These are phyloP conservation scores for Coranthus polyacanthus DNA, from an alignment of 2,797 vertebrate species.

Conservation along the genomic window DNA sequence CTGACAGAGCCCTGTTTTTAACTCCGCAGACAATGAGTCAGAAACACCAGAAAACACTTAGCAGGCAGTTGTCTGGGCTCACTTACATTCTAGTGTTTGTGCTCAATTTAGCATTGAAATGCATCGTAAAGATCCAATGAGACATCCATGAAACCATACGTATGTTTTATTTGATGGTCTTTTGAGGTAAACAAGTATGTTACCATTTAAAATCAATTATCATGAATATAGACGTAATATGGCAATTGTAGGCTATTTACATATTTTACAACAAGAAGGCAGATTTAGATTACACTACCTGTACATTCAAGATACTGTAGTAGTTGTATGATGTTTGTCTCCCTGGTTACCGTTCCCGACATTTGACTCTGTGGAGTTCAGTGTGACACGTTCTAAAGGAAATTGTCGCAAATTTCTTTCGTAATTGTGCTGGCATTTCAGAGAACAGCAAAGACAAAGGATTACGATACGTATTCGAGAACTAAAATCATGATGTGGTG, in stretches of 20 bases:
- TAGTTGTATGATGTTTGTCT: not conserved
- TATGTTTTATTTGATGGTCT: constrained; percentile 37
- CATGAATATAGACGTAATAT: constrained; percentile 2
- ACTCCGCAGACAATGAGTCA: constrained; percentile 71
- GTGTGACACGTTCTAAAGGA: too few relatives aligned
- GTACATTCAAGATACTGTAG: constrained; percentile 10
- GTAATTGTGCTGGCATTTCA: too few relatives aligned
- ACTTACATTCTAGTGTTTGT: not conserved
- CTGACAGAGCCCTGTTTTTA: constrained; percentile 61
- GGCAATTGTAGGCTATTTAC: constrained; percentile 33
- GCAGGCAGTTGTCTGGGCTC: constrained; percentile 12
- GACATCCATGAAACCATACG: not conserved
- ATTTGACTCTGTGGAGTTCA: too few relatives aligned
- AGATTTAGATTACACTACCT: constrained; percentile 9
- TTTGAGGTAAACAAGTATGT: constrained; percentile 9
- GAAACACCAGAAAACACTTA: constrained; percentile 60
- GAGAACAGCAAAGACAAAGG: too few relatives aligned
- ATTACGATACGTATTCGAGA: too few relatives aligned
- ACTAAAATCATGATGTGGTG: too few relatives aligned
- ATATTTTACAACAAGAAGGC: constrained; percentile 29
- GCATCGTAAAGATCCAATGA: not conserved
- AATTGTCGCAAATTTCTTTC: too few relatives aligned
- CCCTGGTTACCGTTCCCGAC: too few relatives aligned
- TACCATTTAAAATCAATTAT: constrained; percentile 30
- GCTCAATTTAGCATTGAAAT: constrained; percentile 29